Percentiles rank a stretch among this genome's conserved stretches.
These are phyloP conservation scores for Drosophila erecta DNA, from an alignment of 1,140 invertebrate genomes.

Conservation along the genomic window DNA sequence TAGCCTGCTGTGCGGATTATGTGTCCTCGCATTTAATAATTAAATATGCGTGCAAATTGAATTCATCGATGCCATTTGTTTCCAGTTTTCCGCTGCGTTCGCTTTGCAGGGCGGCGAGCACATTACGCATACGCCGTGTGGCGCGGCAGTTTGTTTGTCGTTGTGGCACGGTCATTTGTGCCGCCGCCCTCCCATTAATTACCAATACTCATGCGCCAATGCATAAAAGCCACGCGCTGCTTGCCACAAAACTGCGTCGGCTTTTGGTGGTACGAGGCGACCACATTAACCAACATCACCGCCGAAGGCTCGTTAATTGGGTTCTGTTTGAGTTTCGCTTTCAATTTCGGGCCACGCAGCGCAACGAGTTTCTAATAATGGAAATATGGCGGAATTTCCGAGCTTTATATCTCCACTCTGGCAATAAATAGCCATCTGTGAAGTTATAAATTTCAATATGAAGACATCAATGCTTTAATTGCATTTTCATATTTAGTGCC, in stretches of 20 bases:
- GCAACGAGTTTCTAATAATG: slow-evolving; percentile 57
- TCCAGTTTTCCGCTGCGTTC: slow-evolving; percentile 15
- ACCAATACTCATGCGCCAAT: slow-evolving; percentile 65
- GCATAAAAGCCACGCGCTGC: slow-evolving; percentile 62
- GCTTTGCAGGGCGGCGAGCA: slow-evolving; percentile 1
- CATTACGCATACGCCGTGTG: slow-evolving; percentile 71
- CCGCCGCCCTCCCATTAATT: slow-evolving; percentile 56
- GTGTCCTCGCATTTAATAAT: slow-evolving; percentile 61
- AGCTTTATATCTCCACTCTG: slow-evolving; percentile 41
- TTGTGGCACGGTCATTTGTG: slow-evolving; percentile 49
- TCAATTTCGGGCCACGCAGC: background rate
- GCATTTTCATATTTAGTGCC: slow-evolving; percentile 27
- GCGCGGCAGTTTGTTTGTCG: slow-evolving; percentile 9
- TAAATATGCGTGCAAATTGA: slow-evolving; percentile 69
- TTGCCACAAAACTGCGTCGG: slow-evolving; percentile 61
- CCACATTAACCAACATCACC: slow-evolving; percentile 59
- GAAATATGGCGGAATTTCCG: slow-evolving; percentile 48
- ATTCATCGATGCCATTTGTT: slow-evolving; percentile 46
- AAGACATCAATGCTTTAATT: slow-evolving; percentile 70
- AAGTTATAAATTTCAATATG: slow-evolving; percentile 68
- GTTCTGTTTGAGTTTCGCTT: slow-evolving; percentile 19
- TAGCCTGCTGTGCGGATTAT: slow-evolving; percentile 38
- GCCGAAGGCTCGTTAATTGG: slow-evolving; percentile 63
- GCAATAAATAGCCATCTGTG: slow-evolving; percentile 64
- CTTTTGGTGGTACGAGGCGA: slow-evolving; percentile 33